Percentiles rank a stretch among this genome's conserved stretches.
Evolutionary conservation across 2,113 vertebrate species (phyloP).

Genomic region (Ovibos moschatus): DNA sequence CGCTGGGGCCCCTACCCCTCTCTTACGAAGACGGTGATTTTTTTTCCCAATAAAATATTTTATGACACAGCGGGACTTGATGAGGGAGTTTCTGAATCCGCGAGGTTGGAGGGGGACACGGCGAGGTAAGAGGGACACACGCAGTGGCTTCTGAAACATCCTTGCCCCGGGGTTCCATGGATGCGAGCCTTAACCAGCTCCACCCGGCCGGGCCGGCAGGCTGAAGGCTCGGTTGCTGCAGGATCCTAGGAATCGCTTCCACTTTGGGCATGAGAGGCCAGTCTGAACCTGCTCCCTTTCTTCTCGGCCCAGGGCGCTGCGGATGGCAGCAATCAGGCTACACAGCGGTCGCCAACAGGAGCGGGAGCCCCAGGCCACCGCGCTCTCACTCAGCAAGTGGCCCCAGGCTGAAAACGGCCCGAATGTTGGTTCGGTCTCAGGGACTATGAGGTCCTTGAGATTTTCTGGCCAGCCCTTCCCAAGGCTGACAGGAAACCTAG

Average conservation of each 20-base stretch:
- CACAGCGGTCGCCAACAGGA: not conserved
- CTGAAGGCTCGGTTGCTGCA: not conserved
- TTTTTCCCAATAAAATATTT: slow-evolving; percentile 86
- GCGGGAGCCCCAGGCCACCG: not conserved
- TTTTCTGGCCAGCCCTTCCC: not conserved
- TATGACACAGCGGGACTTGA: slow-evolving; percentile 72
- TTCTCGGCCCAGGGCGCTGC: not conserved
- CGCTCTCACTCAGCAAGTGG: not conserved
- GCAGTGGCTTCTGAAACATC: not conserved
- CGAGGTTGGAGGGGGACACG: not conserved
- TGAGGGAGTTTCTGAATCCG: not conserved
- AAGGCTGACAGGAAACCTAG: not conserved
- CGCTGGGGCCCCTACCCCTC: slow-evolving; percentile 36
- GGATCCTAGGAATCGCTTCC: not conserved
- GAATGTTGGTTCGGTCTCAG: not conserved
- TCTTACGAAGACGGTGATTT: slow-evolving; percentile 80
- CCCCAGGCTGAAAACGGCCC: not conserved
- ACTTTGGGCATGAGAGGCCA: not conserved
- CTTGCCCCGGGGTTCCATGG: not conserved
- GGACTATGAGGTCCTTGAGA: not conserved
- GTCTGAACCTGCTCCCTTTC: not conserved
- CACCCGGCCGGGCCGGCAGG: fast-evolving
- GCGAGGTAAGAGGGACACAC: not conserved
- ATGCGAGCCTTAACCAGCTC: not conserved
- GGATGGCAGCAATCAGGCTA: not conserved